Percentiles rank a stretch among this genome's conserved stretches.
phyloP scores from a whole-genome alignment of 2,113 vertebrate species.

The Catagonus wagneri region DNA sequence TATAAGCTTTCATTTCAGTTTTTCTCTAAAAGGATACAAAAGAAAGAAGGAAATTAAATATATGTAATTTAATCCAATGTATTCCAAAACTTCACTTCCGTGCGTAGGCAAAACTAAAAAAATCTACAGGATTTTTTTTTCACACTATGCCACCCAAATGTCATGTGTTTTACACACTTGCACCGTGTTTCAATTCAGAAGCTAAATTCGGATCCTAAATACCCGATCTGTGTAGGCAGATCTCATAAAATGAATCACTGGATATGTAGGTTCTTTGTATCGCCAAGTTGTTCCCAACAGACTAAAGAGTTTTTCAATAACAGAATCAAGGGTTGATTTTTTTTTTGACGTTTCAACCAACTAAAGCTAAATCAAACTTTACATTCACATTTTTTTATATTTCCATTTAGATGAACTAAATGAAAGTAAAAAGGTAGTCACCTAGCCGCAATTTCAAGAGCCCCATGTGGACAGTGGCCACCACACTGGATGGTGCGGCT shows the following conservation, averaged over 20 bases:
- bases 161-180: not conserved
- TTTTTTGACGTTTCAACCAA: not conserved
- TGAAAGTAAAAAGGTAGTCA: not conserved
- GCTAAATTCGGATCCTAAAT: not conserved
- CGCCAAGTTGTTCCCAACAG: not conserved
- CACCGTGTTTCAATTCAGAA: not conserved
- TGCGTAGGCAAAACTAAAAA: not conserved
- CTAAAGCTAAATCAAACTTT: not conserved
- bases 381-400: not conserved
- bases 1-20: not conserved
- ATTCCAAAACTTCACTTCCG: constrained; percentile 1
- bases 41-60: not conserved
- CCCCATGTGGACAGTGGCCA: not conserved
- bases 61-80: not conserved
- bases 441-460: not conserved
- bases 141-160: not conserved
- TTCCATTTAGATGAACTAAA: not conserved
- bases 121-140: not conserved
- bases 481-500: rapidly evolving
- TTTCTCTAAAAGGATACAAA: not conserved
- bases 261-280: not conserved
- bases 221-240: not conserved
- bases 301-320: not conserved
- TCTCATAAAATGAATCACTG: not conserved
- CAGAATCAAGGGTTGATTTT: not conserved